Base-by-base conservation (phyloP, 2,888 invertebrate species). In the Brachyptera putata region DNA sequence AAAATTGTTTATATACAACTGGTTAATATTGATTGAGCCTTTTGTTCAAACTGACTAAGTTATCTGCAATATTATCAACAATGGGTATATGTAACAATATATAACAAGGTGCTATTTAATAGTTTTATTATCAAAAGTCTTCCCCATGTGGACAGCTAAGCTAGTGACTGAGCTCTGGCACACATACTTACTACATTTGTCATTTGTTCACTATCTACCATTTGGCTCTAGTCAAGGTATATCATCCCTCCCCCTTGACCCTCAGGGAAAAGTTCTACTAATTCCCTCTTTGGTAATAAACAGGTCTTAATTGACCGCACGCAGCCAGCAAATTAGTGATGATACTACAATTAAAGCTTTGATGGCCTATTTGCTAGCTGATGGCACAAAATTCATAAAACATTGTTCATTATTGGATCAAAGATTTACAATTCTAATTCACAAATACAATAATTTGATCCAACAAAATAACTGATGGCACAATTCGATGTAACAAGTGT, bases 81-180 rank as follows among this genome's bases (percentile, higher is more conserved):
- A 65, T 65, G 63, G 64, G 64, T 65, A 66, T 63, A 64, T 63
- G 63, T 66, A 66, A 66, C 66, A 66, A 66, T 66, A 65, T 65
- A 65, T 66, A 66, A 66, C 66, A 66, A 66, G 63, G 63, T 64
- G 61, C 65, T 65, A 66, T 64, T 62, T 53, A 34, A 24, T 46
- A 21, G 24, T 11, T 64, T 63, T 53, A 53, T 53, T 66, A 66
- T 66, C 66, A 66, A 66, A 66, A 66, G 63, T 64, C 55, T 62
- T 61, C 62, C 61, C 56, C 58, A 62, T 50, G 56, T 59, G 58
- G 58, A 61, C 50, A 46, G 49, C 64, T 64, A 65, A 48, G 46
- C 64, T 64, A 62, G 56, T 57, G 34, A 58, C 61, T 60, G 61
- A 57, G 61, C 61, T 60, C 57, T 43, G 58, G 24, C 60, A 59